A percentile compares a stretch with the other conserved stretches of the same genome.
phyloP scores from a whole-genome alignment of 2,113 vertebrate species.

The Carassius auratus region DNA sequence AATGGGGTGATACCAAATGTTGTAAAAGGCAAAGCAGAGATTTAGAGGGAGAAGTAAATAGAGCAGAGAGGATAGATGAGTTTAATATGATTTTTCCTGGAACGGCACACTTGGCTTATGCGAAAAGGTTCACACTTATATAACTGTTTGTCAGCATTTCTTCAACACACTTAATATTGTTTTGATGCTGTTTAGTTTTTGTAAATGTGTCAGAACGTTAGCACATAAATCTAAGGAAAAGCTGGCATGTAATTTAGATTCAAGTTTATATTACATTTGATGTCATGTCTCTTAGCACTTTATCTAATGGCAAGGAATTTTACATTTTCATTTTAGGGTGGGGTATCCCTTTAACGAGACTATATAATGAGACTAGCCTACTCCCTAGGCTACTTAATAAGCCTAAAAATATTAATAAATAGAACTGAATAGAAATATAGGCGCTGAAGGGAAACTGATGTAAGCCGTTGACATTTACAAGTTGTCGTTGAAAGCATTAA shows the following conservation, averaged over 20 bases:
- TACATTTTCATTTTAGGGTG: no score
- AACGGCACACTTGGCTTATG: background rate
- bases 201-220: background rate
- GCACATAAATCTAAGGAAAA: background rate
- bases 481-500: no score
- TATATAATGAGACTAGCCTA: no score
- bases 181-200: background rate
- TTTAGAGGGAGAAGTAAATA: slow-evolving; percentile 8
- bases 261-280: background rate
- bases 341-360: no score
- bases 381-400: no score
- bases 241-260: background rate
- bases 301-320: background rate
- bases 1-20: slow-evolving; percentile 20
- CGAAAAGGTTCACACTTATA: background rate
- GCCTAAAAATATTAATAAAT: no score
- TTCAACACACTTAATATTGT: background rate
- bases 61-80: slow-evolving; percentile 28
- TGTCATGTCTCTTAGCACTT: background rate
- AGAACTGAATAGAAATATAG: no score
- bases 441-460: no score
- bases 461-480: no score
- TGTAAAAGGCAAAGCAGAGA: slow-evolving; percentile 22
- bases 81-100: slow-evolving; percentile 25
- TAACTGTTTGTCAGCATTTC: background rate